Base-by-base conservation (phyloP, 2,113 vertebrate species). In the Patagioenas fasciata region DNA sequence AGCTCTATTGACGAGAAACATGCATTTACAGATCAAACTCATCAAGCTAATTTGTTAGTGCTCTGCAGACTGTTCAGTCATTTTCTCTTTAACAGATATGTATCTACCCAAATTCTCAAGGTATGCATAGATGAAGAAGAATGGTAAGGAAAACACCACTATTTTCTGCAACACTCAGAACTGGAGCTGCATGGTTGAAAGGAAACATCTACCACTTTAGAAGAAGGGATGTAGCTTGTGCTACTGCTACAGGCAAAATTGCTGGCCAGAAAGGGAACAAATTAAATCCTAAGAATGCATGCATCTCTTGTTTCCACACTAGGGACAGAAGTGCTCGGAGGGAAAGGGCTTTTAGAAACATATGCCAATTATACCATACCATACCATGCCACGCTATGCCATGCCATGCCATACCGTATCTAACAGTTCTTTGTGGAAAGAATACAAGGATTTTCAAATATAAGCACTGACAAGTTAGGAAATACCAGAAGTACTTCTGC, bases 31-130 rank as follows among this genome's bases (percentile, higher is more conserved):
- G 60, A 64, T 74, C 80, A 92, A 85, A 88, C 36, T 89, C 44
- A 74, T 61, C 58, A 87, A 10, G 66, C 81, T 64, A 62, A 94
- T 73, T 91, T 87, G 54, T 74, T 89, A 87, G 48, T 11, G 32
- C 28, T 91, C 61, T 73, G 40, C 47, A 74, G n/a, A 32, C 40
- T 95, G 29, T 62, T 82, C 20, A 58, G 15, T 65, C 17, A 38
- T 80, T 80, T 91, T 65, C 42, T 91, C n/a, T 70, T 66, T 62
- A 84, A 81, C 32, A 24, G 25, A n/a, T 9, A 77, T 29, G 38
- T 21, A 56, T 19, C 67, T 9, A 65, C 50, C 19, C 53, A 81
- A 82, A 77, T 74, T 94, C 75, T 84, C 42, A 86, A 58, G 13
- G 19, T 29, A 56, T 8, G 40, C 1, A 2, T 31, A 78, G 48